Conservation (phyloP, 2,888 invertebrate species). For the Sarcophaga carnaria region DNA sequence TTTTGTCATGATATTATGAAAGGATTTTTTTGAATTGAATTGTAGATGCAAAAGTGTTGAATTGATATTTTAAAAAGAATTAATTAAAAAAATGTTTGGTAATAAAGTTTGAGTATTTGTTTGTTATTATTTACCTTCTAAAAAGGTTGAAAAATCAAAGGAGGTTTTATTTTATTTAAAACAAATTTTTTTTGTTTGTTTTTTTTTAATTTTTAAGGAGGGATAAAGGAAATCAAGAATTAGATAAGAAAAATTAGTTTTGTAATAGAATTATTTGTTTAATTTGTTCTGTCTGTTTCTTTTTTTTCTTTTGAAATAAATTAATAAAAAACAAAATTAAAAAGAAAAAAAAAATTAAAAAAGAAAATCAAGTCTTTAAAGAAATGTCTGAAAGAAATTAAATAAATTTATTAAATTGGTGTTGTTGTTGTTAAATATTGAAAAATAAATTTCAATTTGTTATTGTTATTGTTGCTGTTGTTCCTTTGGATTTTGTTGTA, state of each 20-base stretch:
- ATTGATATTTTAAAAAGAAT: not conserved
- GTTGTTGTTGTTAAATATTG: conserved; percentile 3
- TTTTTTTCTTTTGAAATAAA: conserved; percentile 6
- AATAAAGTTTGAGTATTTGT: conserved; percentile 17
- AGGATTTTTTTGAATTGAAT: conserved; percentile 27
- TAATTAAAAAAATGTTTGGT: conserved; percentile 23
- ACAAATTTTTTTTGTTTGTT: conserved; percentile 55
- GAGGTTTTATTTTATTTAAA: not conserved
- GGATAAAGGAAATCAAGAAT: conserved; percentile 61
- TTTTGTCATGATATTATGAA: not conserved
- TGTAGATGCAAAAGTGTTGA: conserved; percentile 54
- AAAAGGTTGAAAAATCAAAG: conserved; percentile 81
- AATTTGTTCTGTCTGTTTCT: conserved; percentile 52
- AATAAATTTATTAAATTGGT: conserved; percentile 13
- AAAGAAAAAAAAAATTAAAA: not conserved
- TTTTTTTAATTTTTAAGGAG: not conserved
- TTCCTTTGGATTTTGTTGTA: conserved; percentile 34
- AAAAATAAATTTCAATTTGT: conserved; percentile 36
- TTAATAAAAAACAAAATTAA: not conserved
- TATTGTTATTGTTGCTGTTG: conserved; percentile 58
- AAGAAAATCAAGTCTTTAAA: not conserved
- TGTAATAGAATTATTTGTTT: conserved; percentile 71
- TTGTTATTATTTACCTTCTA: conserved; percentile 81
- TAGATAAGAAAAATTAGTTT: conserved; percentile 73
- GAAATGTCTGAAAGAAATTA: not conserved